A percentile compares a stretch with the other conserved stretches of the same genome.
Evolutionary conservation across 2,888 invertebrate genomes (phyloP).

Genomic region (Atethmia centrago): DNA sequence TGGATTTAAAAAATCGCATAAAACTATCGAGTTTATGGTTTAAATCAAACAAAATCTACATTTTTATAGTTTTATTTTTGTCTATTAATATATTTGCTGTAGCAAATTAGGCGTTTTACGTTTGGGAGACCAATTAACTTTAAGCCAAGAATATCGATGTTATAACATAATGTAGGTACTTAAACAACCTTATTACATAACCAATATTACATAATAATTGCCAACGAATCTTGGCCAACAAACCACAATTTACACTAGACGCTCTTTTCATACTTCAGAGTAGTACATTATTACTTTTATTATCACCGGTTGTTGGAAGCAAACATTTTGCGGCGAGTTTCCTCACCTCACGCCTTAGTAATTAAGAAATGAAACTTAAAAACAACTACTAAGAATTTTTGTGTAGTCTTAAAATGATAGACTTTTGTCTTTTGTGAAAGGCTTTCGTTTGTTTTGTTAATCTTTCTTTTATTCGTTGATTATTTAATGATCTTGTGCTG

Average conservation of each 20-base stretch:
- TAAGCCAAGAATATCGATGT: background rate
- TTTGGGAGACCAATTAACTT: background rate
- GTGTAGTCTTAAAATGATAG: conserved; percentile 19
- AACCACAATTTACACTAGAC: background rate
- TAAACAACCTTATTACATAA: background rate
- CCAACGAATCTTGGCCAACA: background rate
- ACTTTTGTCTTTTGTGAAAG: conserved; percentile 25
- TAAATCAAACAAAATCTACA: background rate
- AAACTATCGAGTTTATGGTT: background rate
- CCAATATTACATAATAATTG: background rate
- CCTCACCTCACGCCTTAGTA: conserved; percentile 40
- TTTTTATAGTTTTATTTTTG: background rate
- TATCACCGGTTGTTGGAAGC: conserved; percentile 27
- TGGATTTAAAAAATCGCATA: background rate
- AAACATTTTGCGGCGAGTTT: conserved; percentile 23
- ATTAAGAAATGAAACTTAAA: conserved; percentile 56
- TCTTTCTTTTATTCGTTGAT: background rate
- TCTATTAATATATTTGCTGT: background rate
- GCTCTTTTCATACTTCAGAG: conserved; percentile 15
- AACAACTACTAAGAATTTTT: conserved; percentile 33
- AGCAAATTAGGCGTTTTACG: background rate
- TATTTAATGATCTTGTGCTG: background rate
- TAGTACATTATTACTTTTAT: conserved; percentile 41
- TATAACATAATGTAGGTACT: too few species aligned
- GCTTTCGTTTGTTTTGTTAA: conserved; percentile 19